These are phyloP conservation scores for Podarcis raffonei DNA, from an alignment of 2,113 vertebrate genomes.

Conservation along the genomic window DNA sequence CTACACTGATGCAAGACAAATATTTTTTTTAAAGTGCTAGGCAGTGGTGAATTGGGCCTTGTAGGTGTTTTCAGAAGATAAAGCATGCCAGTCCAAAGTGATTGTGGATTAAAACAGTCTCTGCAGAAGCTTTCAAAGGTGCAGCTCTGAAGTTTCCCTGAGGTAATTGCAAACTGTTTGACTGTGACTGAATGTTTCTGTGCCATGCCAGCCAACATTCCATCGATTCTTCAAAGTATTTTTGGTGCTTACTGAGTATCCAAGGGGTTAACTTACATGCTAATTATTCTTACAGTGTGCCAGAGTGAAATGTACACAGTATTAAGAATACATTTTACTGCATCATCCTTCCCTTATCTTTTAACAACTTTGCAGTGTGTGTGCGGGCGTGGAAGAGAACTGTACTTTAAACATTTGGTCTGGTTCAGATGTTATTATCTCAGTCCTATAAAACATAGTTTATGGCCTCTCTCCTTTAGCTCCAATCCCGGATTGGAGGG, in stretches of 20 bases:
- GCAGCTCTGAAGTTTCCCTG: not conserved
- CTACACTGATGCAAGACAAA: not conserved
- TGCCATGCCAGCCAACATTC: not conserved
- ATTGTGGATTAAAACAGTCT: not conserved
- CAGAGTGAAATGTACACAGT: not conserved
- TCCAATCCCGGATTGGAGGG: no score
- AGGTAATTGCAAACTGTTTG: not conserved
- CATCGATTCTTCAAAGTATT: fast-evolving
- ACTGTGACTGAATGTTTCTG: not conserved
- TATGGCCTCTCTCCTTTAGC: no score
- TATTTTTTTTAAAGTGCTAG: fast-evolving
- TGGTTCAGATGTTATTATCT: no score
- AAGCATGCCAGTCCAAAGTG: not conserved
- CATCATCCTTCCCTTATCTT: not conserved
- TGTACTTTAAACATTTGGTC: no score
- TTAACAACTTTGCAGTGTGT: no score
- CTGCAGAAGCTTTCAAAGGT: not conserved
- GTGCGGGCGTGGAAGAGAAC: no score
- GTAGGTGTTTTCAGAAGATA: not conserved
- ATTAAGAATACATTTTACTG: not conserved
- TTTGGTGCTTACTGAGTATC: not conserved
- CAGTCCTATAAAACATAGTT: no score
- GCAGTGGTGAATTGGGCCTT: not conserved
- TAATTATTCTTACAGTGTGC: not conserved
- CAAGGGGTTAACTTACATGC: not conserved